phyloP scores from a whole-genome alignment of 2,888 invertebrate genomes.

The Carabus problematicus region DNA sequence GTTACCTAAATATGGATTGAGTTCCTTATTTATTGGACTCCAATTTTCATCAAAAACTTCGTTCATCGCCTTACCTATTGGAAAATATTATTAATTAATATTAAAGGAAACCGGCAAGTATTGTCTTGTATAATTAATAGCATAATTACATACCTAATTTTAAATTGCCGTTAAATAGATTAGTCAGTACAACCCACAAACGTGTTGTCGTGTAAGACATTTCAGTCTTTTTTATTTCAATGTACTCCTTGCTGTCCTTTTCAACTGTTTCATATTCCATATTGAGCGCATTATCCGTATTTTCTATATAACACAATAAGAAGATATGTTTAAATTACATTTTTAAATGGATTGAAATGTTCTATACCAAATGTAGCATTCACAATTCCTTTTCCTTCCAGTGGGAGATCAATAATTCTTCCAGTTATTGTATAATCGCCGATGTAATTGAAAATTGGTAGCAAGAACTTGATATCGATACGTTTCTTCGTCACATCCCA shows the following conservation, averaged over 20 bases:
- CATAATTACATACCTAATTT: slow-evolving; percentile 46
- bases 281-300: neutral
- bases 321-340: neutral
- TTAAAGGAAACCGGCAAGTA: too few species aligned
- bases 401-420: slow-evolving; percentile 7
- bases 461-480: slow-evolving; percentile 11
- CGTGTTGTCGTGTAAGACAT: slow-evolving; percentile 44
- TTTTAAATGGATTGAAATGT: too few species aligned
- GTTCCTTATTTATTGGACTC: slow-evolving; percentile 45
- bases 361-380: slow-evolving; percentile 24
- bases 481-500: slow-evolving; percentile 26
- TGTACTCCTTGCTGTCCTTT: slow-evolving; percentile 49
- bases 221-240: slow-evolving; percentile 40
- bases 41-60: slow-evolving; percentile 48
- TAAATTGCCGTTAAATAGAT: slow-evolving; percentile 52
- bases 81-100: too few species aligned
- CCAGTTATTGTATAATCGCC: slow-evolving; percentile 27
- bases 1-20: slow-evolving; percentile 43
- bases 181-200: slow-evolving; percentile 46
- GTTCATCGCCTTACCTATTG: slow-evolving; percentile 47
- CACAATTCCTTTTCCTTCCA: slow-evolving; percentile 25
- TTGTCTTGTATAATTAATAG: neutral
- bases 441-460: slow-evolving; percentile 2
- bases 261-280: slow-evolving; percentile 48
- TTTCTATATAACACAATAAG: neutral